Evolutionary conservation across 2,888 invertebrate species (phyloP).

Genomic region (Plagodis pulveraria): DNA sequence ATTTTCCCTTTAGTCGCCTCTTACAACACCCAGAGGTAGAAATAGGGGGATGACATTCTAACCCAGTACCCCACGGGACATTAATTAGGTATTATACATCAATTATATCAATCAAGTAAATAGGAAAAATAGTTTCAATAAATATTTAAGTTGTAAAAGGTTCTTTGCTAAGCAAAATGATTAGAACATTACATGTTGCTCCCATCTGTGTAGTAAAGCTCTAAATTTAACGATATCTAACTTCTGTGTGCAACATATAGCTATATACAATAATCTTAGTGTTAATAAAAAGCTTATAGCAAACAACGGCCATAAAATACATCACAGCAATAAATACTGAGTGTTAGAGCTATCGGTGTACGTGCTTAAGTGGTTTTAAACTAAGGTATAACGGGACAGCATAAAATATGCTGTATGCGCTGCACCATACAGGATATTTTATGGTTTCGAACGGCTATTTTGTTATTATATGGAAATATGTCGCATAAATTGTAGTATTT

Average conservation of each 20-base stretch:
- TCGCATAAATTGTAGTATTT: slow-evolving; percentile 11
- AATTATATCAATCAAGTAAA: too few relatives aligned
- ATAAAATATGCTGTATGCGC: slow-evolving; percentile 9
- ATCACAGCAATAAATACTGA: slow-evolving; percentile 20
- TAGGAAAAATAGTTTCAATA: too few relatives aligned
- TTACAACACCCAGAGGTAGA: too few relatives aligned
- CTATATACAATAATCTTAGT: slow-evolving; percentile 20
- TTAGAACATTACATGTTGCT: too few relatives aligned
- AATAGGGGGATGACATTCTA: too few relatives aligned
- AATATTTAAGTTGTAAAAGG: too few relatives aligned
- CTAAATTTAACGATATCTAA: slow-evolving; percentile 1
- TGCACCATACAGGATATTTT: slow-evolving; percentile 15
- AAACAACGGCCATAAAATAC: slow-evolving; percentile 18
- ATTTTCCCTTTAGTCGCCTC: too few relatives aligned
- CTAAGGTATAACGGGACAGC: slow-evolving; percentile 14
- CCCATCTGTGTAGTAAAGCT: not conserved
- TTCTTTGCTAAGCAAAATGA: too few relatives aligned
- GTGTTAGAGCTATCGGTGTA: slow-evolving; percentile 19
- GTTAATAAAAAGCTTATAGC: slow-evolving; percentile 20
- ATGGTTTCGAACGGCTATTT: slow-evolving; percentile 8
- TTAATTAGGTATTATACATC: too few relatives aligned
- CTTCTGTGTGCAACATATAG: slow-evolving; percentile 5
- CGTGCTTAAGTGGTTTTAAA: slow-evolving; percentile 28
- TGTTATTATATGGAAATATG: slow-evolving; percentile 3
- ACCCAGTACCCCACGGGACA: too few relatives aligned